These are phyloP conservation scores for Amphimallon solstitiale DNA, from an alignment of 2,888 invertebrate genomes.

Conservation along the genomic window DNA sequence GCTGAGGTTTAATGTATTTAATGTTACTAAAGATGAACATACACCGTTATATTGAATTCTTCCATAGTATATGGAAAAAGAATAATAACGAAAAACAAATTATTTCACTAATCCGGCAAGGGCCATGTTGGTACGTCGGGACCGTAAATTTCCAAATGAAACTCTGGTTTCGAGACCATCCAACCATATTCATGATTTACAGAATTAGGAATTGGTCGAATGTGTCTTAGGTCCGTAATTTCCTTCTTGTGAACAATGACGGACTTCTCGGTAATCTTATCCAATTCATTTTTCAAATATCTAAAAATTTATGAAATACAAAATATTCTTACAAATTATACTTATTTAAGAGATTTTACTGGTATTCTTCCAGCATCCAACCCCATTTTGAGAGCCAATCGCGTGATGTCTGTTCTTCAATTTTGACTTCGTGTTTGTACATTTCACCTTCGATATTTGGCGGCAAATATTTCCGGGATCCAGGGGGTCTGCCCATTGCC, in stretches of 20 bases:
- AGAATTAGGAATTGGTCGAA: constrained; percentile 44
- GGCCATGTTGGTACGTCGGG: constrained; percentile 32
- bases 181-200: constrained; percentile 48
- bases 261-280: constrained; percentile 43
- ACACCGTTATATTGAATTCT: too few species aligned
- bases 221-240: constrained; percentile 41
- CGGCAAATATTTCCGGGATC: constrained; percentile 8
- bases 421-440: constrained; percentile 35
- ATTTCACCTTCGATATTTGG: constrained; percentile 39
- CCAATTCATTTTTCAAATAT: constrained; percentile 42
- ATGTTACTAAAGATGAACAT: too few species aligned
- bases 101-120: too few species aligned
- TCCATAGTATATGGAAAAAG: too few species aligned
- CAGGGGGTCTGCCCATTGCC: constrained; percentile 41
- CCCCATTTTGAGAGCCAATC: constrained; percentile 44
- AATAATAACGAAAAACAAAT: too few species aligned
- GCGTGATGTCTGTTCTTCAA: constrained; percentile 34
- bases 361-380: constrained; percentile 45
- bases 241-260: constrained; percentile 32
- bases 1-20: too few species aligned
- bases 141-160: constrained; percentile 47
- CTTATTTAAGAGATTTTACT: constrained; percentile 35
- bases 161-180: constrained; percentile 42
- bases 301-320: constrained; percentile 23
- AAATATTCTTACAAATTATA: too few species aligned